Evolutionary conservation across 1,140 invertebrate genomes (phyloP).

Genomic region (Pogonomyrmex californicus): DNA sequence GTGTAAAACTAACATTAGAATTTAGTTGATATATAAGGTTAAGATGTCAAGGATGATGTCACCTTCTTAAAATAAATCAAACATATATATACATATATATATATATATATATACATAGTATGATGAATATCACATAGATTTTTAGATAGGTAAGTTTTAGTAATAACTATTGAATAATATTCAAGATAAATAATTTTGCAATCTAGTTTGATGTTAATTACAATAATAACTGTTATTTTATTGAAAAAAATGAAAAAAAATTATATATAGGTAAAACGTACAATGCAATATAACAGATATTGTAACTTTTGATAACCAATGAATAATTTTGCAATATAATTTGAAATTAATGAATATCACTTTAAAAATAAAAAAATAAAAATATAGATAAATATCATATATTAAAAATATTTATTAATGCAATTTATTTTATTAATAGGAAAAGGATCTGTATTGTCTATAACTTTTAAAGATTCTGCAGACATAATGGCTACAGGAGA

Average conservation of each 20-base stretch:
- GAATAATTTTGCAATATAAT: neutral
- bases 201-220: no score
- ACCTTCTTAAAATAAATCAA: neutral
- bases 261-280: neutral
- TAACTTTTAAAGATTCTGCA: neutral
- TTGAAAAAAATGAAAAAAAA: no score
- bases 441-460: neutral
- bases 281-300: neutral
- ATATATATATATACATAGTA: no score
- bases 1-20: neutral
- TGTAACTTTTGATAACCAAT: neutral
- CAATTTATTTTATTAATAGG: constrained; percentile 26
- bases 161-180: no score
- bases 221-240: no score
- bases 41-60: constrained; percentile 24
- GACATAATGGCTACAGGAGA: constrained; percentile 10
- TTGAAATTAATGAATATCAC: neutral
- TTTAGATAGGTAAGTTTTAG: no score
- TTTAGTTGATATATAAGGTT: neutral
- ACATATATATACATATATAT: no score
- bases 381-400: neutral
- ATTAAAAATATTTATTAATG: neutral
- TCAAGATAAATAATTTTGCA: no score
- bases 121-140: no score
- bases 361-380: neutral